phyloP scores from a whole-genome alignment of 2,797 vertebrate species.

The Cichlasoma orientale region DNA sequence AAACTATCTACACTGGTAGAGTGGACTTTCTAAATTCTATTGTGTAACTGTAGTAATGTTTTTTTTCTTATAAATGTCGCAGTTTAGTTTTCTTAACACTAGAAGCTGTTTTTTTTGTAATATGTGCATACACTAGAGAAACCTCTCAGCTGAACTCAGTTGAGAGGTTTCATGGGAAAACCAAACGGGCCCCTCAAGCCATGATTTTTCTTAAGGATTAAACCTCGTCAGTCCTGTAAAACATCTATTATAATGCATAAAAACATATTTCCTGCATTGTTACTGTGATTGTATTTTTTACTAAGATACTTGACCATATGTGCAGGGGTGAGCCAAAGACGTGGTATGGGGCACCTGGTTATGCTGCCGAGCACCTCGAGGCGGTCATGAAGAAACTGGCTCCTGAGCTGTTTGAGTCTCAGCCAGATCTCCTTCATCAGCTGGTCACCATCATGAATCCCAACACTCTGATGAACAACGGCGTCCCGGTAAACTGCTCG shows the following conservation, averaged over 20 bases:
- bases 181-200: not conserved
- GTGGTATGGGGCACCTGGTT: slow-evolving; percentile 97
- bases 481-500: slow-evolving; percentile 88
- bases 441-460: slow-evolving; percentile 99
- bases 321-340: slow-evolving; percentile 98
- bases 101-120: not conserved
- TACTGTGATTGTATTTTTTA: not conserved
- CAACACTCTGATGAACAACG: slow-evolving; percentile 96
- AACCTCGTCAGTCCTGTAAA: not conserved
- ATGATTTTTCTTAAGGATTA: no score
- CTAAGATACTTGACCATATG: slow-evolving; percentile 8
- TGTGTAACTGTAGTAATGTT: not conserved
- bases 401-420: slow-evolving; percentile 95
- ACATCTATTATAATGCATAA: not conserved
- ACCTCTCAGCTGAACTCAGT: not conserved
- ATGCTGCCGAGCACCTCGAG: slow-evolving; percentile 95
- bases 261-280: not conserved
- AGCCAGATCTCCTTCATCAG: slow-evolving; percentile 98
- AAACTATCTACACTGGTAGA: slow-evolving; percentile 96
- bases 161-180: not conserved
- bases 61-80: not conserved
- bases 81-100: not conserved
- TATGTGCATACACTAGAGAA: not conserved
- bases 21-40: not conserved
- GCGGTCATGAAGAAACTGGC: slow-evolving; percentile 96